These are phyloP conservation scores for Paragorgia papillata DNA, from an alignment of 92 coral and sea anemone genomes.

Conservation along the genomic window DNA sequence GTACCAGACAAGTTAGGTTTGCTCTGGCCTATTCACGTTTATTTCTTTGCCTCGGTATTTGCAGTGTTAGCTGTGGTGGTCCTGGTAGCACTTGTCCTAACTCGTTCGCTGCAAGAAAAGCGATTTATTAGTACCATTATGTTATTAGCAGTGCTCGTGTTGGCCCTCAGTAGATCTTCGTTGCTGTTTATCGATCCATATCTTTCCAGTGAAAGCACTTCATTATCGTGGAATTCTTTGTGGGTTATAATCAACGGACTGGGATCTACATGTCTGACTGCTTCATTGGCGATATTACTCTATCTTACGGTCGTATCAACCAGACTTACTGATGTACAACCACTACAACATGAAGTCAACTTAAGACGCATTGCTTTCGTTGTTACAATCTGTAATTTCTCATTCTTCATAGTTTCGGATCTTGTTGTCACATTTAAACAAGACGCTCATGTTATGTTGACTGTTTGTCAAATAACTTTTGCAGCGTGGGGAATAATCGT, in stretches of 20 bases:
- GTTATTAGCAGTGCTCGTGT: conserved; percentile 33
- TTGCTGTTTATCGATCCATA: conserved; percentile 67
- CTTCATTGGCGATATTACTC: conserved; percentile 68
- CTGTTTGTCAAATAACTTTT: conserved; percentile 63
- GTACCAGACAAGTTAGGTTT: not conserved
- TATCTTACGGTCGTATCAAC: conserved; percentile 69
- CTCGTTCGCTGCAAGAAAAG: not conserved
- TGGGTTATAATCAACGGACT: conserved; percentile 54
- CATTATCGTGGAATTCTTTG: conserved; percentile 31
- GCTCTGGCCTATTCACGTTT: conserved; percentile 22
- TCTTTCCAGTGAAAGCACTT: conserved; percentile 32
- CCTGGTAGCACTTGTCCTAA: not conserved
- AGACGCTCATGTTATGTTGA: conserved; percentile 54
- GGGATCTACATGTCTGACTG: conserved; percentile 69
- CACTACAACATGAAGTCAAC: conserved; percentile 51
- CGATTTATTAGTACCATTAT: not conserved
- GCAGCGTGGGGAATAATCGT: conserved; percentile 76
- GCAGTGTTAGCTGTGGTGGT: not conserved
- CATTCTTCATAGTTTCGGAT: conserved; percentile 63
- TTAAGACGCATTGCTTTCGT: conserved; percentile 53
- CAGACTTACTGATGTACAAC: conserved; percentile 25
- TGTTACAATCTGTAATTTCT: conserved; percentile 51
- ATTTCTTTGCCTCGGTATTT: conserved; percentile 5
- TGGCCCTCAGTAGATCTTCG: conserved; percentile 54
- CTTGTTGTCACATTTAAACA: conserved; percentile 54